Base-by-base conservation (phyloP, 2,797 vertebrate genomes). In the Etheostoma perlongum region DNA sequence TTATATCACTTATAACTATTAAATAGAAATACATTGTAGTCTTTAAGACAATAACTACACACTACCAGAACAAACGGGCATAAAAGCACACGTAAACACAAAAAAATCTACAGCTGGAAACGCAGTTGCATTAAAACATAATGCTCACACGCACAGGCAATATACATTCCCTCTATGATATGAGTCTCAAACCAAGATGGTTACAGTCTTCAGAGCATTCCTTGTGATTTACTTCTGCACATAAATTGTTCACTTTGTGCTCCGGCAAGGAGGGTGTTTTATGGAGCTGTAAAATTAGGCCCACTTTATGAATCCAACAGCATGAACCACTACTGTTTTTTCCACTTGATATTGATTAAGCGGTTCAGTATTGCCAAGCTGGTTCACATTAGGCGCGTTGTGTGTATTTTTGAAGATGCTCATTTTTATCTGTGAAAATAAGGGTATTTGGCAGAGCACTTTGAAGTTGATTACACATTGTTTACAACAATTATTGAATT, bases 401-500 rank as follows among this genome's bases (percentile, higher is more conserved):
- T 75, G 72, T 79, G 63, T 73, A 70, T 85, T 84, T 47, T 84
- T 81, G 83, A 93, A 88, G 91, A 93, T 91, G 85, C 83, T 91
- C 85, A 79, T 88, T 89, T 94, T 87, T 91, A 93, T 93, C 92
- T 91, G 86, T 87, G 86, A 84, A 80, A 86, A 66, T 78, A 60
- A 85, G 64, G 64, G 78, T 73, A 66, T 84, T 86, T 93, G 90
- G 93, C 89, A 88, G 79, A 81, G 79, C 61, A 59, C 85, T 89
- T 91, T 91, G 79, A 92, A 91, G 85, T 84, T 93, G 91, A 95
- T 94, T 94, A 91, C 86, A 85, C 49, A n/a, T 74, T 90, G 91
- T 92, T 94, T 92, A 94, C 84, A 83, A 79, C 84, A 93, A 93
- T 94, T 93, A 93, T 91, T 94, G 86, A 90, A 90, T 90, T 89